Conservation (phyloP, 2,888 invertebrate genomes). For the Tryphoninae sp. region DNA sequence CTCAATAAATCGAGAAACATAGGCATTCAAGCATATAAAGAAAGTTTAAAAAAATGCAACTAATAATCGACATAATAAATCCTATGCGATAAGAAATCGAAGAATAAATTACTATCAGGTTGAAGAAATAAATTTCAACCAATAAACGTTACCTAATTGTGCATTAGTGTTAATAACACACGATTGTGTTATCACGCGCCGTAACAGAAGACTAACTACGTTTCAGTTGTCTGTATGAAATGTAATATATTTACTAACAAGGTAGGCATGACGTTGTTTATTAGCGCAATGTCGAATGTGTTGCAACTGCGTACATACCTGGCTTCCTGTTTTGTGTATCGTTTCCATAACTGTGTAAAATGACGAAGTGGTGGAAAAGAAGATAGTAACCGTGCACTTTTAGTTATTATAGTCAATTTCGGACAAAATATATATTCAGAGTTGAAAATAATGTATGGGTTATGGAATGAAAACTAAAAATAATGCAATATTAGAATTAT, state of each 20-base stretch:
- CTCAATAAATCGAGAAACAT: slow-evolving; percentile 28
- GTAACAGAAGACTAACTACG: slow-evolving; percentile 34
- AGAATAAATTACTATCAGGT: slow-evolving; percentile 18
- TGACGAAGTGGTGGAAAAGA: slow-evolving; percentile 46
- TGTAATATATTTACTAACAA: slow-evolving; percentile 34
- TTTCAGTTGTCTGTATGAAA: slow-evolving; percentile 28
- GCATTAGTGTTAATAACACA: background rate
- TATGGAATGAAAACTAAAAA: background rate
- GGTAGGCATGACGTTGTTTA: slow-evolving; percentile 52
- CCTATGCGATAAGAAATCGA: slow-evolving; percentile 35
- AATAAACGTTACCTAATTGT: slow-evolving; percentile 12
- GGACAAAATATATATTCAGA: slow-evolving; percentile 2
- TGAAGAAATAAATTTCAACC: slow-evolving; percentile 11
- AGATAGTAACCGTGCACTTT: slow-evolving; percentile 31
- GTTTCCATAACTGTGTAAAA: slow-evolving; percentile 59
- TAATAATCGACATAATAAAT: slow-evolving; percentile 30
- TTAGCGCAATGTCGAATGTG: slow-evolving; percentile 50
- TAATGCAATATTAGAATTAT: background rate
- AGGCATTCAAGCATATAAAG: slow-evolving; percentile 52
- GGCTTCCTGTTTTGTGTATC: slow-evolving; percentile 47
- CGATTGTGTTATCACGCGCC: background rate
- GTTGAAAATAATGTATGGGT: background rate
- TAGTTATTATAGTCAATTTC: background rate
- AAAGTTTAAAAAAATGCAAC: slow-evolving; percentile 34
- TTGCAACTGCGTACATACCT: slow-evolving; percentile 60